Conservation (phyloP, 2,113 vertebrate genomes). For the Melanotaenia duboulayi region DNA sequence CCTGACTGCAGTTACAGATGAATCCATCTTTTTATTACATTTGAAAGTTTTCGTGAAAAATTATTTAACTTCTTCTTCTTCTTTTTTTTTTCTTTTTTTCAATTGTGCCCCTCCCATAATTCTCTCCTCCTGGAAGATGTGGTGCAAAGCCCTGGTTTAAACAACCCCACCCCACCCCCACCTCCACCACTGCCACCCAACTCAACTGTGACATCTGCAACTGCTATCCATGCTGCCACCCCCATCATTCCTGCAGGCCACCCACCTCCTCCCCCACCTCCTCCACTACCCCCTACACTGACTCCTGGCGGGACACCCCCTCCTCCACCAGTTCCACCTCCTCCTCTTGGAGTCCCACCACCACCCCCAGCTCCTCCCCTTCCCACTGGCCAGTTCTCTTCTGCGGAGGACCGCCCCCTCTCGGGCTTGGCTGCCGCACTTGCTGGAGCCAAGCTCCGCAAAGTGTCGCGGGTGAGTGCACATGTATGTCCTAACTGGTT, state of each 20-base stretch:
- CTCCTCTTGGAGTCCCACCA: conserved; percentile 81
- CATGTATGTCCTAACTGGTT: no score
- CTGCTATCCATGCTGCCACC: conserved; percentile 76
- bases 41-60: no score
- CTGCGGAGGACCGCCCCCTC: conserved; percentile 88
- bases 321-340: conserved; percentile 83
- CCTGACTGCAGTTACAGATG: no score
- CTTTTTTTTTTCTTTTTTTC: conserved; percentile 18
- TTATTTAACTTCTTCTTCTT: not conserved
- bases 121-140: conserved; percentile 77
- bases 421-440: conserved; percentile 94
- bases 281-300: conserved; percentile 78
- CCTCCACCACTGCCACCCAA: conserved; percentile 90
- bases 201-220: conserved; percentile 82
- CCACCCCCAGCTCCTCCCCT: conserved; percentile 93
- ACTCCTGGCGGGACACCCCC: conserved; percentile 71
- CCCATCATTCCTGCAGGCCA: conserved; percentile 80
- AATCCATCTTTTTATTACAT: no score
- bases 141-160: conserved; percentile 84
- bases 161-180: conserved; percentile 87
- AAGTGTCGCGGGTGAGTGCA: conserved; percentile 91
- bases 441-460: conserved; percentile 95
- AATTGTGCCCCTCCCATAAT: not conserved
- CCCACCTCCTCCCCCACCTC: conserved; percentile 86
- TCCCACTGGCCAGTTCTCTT: conserved; percentile 88